Evolutionary conservation across 2,797 vertebrate genomes (phyloP), one percentile per base, ranked within the genome.

Genomic region (Gallinago solitaria): DNA sequence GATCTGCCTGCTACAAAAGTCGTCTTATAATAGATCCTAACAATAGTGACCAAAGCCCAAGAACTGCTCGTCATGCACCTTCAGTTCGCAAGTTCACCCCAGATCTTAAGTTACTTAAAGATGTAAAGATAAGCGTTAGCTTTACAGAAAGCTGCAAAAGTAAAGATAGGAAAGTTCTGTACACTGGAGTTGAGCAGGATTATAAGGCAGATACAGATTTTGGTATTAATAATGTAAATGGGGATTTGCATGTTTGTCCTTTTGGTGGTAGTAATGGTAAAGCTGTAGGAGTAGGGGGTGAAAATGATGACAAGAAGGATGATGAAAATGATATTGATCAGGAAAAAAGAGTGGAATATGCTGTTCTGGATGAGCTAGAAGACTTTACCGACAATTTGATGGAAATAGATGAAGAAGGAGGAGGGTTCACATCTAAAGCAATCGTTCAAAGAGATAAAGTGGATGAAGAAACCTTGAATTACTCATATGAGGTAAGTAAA

Each of bases 281-380:
- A 47, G 94, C 97, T 94, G 80, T 98, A 93, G 97, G 98, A n/a
- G 5, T 94, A 95, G 97, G 97, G 95, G 98, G 97, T 97, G 98
- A 98, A 87, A 98, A 95, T 80, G 96, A 97, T 92, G 98, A 98
- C 93, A 98, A 98, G 88, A 98, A 98, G 90, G 98, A 98, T 81
- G 98, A 99, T 89, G 99, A 99, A 73, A 96, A 97, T 78, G 99
- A 99, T 96, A 95, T 96, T 95, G 99, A 99, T 96, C 97, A 98
- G 97, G 99, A 99, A 98, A 99, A 99, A 97, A 99, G 99, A 98
- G 99, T 99, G 97, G 99, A 99, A 96, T 99, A 99, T 86, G 99
- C 99, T 51, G 99, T 99, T 96, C 98, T 99, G 97, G 99, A 99
- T 97, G 99, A 99, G 97, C 98, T 99, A 98, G 99, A 99, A 97